Base-by-base conservation (phyloP, 2,797 vertebrate genomes). In the Distichodus sexfasciatus region DNA sequence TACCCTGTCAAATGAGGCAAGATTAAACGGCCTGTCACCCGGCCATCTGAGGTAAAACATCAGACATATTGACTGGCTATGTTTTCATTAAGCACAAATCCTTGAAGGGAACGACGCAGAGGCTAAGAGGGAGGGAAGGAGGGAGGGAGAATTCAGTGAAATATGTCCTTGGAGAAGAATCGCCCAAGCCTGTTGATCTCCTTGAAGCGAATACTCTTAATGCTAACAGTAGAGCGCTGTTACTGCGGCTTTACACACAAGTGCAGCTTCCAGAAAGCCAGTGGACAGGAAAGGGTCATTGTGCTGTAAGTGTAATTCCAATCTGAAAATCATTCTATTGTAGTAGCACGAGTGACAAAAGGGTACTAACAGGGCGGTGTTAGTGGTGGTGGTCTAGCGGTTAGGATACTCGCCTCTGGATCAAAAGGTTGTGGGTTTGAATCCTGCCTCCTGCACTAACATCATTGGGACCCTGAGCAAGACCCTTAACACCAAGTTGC, bases 101-200 rank as follows among this genome's bases (percentile, higher is more conserved):
- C 48, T 50, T 57, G 43, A 66, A 71, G 2, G 24, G 36, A 72
- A 65, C 29, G 38, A 79, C 75, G 76, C 76, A 76, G 79, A 71
- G 77, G 26, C 66, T 5, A 33, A 51, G 55, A 51, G 17, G 26
- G 33, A 50, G 53, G 23, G 46, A 69, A 60, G 59, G 72, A 59
- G 7, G 38, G 35, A 69, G 53, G 19, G 24, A 35, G 53, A 14
- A 6, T 17, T 6, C 0, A 21, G 19, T 35, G 11, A 23, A 5
- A 23, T 15, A 35, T 44, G 66, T 51, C 84, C 5, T 41, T 83
- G 79, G 84, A 84, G 76, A 31, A 54, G 75, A 26, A 50, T 10
- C 7, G 11, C 51, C 6, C n/a, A 21, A 35, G 29, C 29, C 51
- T 35, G 29, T 54, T 54, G 51, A 35, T 54, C 51, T 54, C 51